A percentile compares a stretch with the other conserved stretches of the same genome.
Conservation (phyloP, 2,113 vertebrate species). For the Blennius ocellaris region DNA sequence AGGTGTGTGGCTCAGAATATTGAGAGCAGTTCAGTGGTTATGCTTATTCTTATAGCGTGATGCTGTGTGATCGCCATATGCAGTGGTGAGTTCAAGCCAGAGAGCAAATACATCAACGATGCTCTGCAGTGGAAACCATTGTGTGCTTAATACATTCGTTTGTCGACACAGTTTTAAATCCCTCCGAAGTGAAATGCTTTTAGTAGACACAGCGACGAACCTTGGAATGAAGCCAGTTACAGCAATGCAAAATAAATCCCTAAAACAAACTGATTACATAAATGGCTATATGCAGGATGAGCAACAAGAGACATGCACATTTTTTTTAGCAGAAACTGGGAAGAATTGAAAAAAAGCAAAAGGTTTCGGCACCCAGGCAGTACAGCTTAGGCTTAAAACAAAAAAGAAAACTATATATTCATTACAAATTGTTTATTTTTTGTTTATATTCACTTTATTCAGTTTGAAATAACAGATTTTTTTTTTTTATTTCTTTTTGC, state of each 20-base stretch:
- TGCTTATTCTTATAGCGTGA: background rate
- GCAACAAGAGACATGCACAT: background rate
- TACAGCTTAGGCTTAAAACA: background rate
- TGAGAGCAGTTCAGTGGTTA: too few relatives aligned
- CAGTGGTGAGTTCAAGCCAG: background rate
- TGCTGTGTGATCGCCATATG: background rate
- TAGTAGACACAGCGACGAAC: slow-evolving; percentile 11
- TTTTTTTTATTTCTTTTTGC: background rate
- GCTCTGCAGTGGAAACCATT: background rate
- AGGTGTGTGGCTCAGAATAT: too few relatives aligned
- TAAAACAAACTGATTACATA: slow-evolving; percentile 66
- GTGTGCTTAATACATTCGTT: background rate
- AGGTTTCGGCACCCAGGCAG: background rate
- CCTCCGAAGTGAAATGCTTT: slow-evolving; percentile 34
- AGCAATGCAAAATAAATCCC: slow-evolving; percentile 59
- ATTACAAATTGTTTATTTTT: background rate
- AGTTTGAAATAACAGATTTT: background rate
- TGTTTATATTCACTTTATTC: slow-evolving; percentile 4
- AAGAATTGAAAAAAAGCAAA: slow-evolving; percentile 14
- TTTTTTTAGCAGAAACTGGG: slow-evolving; percentile 2
- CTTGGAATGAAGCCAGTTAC: slow-evolving; percentile 21
- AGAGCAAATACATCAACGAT: background rate
- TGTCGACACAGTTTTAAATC: slow-evolving; percentile 44
- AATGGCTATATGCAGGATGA: slow-evolving; percentile 52
- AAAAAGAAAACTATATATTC: background rate